Conservation (phyloP, 1,140 invertebrate species). For the Grapholita molesta region DNA sequence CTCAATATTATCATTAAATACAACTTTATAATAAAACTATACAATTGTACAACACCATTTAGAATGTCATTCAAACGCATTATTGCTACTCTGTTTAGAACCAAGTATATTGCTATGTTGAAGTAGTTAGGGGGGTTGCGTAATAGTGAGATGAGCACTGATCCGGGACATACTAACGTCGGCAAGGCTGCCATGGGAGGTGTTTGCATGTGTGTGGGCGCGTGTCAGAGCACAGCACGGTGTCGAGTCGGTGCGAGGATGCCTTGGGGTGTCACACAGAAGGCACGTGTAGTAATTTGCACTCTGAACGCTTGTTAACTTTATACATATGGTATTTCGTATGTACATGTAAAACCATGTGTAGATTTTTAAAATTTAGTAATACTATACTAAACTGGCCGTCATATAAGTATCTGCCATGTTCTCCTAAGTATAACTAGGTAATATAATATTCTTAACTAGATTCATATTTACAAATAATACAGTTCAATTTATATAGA, state of each 20-base stretch:
- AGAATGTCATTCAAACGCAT: slow-evolving; percentile 18
- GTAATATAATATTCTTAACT: slow-evolving; percentile 79
- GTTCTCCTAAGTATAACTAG: slow-evolving; percentile 77
- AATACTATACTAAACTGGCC: slow-evolving; percentile 80
- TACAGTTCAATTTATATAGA: slow-evolving; percentile 77
- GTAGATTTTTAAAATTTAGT: slow-evolving; percentile 78
- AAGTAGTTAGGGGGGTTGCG: slow-evolving; percentile 18
- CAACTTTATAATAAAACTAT: slow-evolving; percentile 11
- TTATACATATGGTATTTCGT: slow-evolving; percentile 54
- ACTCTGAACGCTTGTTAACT: slow-evolving; percentile 48
- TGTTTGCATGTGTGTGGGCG: slow-evolving; percentile 44
- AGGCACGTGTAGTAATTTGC: slow-evolving; percentile 29
- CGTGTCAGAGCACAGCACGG: slow-evolving; percentile 51
- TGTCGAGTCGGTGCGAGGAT: background rate
- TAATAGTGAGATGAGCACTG: slow-evolving; percentile 65
- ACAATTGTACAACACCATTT: slow-evolving; percentile 13
- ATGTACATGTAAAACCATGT: slow-evolving; percentile 79
- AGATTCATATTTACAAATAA: slow-evolving; percentile 79
- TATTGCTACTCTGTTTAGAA: slow-evolving; percentile 22
- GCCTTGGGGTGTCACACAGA: slow-evolving; percentile 15
- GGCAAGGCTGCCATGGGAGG: slow-evolving; percentile 24
- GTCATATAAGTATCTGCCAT: slow-evolving; percentile 79
- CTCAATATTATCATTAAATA: slow-evolving; percentile 40
- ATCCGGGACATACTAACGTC: slow-evolving; percentile 44
- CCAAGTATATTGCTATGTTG: slow-evolving; percentile 18